Conservation (phyloP, 2,797 vertebrate genomes). For the Coracias cyanogaster region DNA sequence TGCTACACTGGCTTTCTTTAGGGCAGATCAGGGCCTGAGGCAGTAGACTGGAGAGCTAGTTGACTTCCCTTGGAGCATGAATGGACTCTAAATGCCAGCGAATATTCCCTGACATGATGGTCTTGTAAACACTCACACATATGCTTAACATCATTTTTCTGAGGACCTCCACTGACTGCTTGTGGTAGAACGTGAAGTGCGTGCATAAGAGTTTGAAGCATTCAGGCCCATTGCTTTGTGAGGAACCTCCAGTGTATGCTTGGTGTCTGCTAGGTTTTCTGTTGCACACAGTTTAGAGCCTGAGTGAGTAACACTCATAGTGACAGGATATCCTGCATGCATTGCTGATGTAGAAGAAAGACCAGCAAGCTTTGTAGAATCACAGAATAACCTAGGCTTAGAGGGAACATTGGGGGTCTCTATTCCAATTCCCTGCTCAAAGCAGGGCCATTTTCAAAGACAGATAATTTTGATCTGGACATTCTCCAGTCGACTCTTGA, state of each 20-base stretch:
- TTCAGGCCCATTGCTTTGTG: fast-evolving
- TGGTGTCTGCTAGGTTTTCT: neutral
- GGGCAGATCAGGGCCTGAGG: neutral
- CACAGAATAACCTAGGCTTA: neutral
- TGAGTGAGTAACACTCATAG: neutral
- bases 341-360: neutral
- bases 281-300: neutral
- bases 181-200: neutral
- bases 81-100: neutral
- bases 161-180: neutral
- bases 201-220: neutral
- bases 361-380: neutral
- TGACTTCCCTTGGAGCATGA: neutral
- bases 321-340: neutral
- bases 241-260: neutral
- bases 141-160: neutral
- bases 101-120: neutral
- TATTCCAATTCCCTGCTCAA: neutral
- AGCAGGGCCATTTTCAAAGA: neutral
- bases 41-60: neutral
- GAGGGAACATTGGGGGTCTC: neutral
- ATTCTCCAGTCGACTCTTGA: neutral
- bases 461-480: neutral
- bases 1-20: neutral
- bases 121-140: neutral